Percentiles rank a stretch among this genome's conserved stretches.
phyloP scores from a whole-genome alignment of 2,113 vertebrate species.

The Halcyon malimbica region DNA sequence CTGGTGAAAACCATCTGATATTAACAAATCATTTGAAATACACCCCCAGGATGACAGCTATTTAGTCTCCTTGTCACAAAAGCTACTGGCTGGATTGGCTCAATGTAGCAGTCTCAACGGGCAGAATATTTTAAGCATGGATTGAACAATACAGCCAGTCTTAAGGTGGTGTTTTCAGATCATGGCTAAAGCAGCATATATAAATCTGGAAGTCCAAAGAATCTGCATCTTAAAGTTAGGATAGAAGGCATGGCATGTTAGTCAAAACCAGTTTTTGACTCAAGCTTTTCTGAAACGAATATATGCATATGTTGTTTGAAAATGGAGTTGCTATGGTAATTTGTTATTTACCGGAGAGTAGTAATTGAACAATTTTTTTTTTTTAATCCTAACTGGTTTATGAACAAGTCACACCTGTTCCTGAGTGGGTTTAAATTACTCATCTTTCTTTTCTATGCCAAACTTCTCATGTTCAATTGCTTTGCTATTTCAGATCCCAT shows the following conservation, averaged over 20 bases:
- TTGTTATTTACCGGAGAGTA: slow-evolving; percentile 59
- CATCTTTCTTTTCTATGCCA: slow-evolving; percentile 36
- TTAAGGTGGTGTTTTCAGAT: background rate
- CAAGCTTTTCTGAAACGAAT: slow-evolving; percentile 12
- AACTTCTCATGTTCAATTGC: slow-evolving; percentile 57
- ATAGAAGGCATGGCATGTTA: background rate
- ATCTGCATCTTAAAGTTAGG: background rate
- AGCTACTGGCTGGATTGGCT: background rate
- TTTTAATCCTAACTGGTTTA: slow-evolving; percentile 44
- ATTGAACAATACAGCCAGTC: background rate
- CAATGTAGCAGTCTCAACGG: background rate
- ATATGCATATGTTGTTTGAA: slow-evolving; percentile 41
- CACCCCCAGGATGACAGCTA: background rate
- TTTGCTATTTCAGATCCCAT: slow-evolving; percentile 52
- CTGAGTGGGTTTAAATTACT: slow-evolving; percentile 63
- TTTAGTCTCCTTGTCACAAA: background rate
- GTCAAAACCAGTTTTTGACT: background rate
- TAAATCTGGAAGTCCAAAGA: background rate
- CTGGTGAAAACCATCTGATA: background rate
- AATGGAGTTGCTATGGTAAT: slow-evolving; percentile 71
- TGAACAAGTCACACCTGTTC: slow-evolving; percentile 74
- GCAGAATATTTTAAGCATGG: background rate
- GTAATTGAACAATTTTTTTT: slow-evolving; percentile 53
- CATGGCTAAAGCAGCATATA: background rate
- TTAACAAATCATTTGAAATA: background rate